Percentiles rank a stretch among this genome's conserved stretches.
These are phyloP conservation scores for Gavialis gangeticus DNA, from an alignment of 2,113 vertebrate species.

Conservation along the genomic window DNA sequence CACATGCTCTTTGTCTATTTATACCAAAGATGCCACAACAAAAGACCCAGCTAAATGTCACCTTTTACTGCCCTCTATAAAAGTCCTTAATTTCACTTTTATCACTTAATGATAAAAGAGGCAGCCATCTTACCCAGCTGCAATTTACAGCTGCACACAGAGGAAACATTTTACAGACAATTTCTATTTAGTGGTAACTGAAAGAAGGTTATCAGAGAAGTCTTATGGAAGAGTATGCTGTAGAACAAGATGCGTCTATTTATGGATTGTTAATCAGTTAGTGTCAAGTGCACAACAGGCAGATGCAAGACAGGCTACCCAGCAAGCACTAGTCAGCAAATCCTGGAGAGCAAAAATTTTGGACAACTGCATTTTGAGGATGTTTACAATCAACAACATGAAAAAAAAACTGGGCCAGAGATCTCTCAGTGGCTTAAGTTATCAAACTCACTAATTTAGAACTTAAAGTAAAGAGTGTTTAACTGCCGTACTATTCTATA, in stretches of 20 bases:
- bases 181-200: not conserved
- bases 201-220: not conserved
- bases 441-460: not conserved
- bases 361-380: not conserved
- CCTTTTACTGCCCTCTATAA: not conserved
- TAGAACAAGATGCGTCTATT: not conserved
- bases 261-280: slow-evolving; percentile 7
- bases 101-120: not conserved
- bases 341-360: not conserved
- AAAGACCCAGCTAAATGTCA: too few species aligned
- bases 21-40: too few species aligned
- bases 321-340: not conserved
- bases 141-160: not conserved
- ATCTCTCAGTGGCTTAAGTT: not conserved
- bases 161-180: not conserved
- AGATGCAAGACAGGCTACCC: not conserved
- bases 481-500: not conserved
- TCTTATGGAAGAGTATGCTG: not conserved
- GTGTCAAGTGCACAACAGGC: not conserved
- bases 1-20: too few species aligned
- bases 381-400: not conserved
- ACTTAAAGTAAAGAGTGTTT: not conserved
- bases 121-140: not conserved
- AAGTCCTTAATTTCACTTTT: not conserved
- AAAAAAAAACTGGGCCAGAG: not conserved